Evolutionary conservation across 2,113 vertebrate genomes (phyloP).

Genomic region (Rhabdomys dilectus): DNA sequence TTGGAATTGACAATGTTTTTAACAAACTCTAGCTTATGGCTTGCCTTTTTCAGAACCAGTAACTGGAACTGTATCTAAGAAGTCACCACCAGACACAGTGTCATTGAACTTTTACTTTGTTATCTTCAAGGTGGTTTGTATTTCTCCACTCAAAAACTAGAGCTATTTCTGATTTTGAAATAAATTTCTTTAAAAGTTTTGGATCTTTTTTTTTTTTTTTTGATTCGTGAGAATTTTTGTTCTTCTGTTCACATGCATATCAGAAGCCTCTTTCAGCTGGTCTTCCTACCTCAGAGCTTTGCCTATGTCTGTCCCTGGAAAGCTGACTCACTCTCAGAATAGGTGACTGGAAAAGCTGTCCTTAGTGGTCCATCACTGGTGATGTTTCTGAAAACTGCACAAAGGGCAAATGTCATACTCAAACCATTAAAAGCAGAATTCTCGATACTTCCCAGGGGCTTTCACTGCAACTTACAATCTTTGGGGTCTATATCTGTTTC

Average conservation of each 20-base stretch:
- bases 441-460: background rate
- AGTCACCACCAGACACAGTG: background rate
- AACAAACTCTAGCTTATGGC: background rate
- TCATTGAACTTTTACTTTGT: background rate
- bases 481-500: background rate
- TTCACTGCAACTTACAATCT: background rate
- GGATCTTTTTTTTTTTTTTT: background rate
- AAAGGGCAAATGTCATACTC: background rate
- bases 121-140: background rate
- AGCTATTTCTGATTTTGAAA: background rate
- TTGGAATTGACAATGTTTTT: background rate
- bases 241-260: background rate
- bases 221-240: background rate
- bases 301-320: background rate
- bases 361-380: background rate
- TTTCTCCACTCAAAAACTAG: background rate
- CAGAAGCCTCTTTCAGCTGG: background rate
- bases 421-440: background rate
- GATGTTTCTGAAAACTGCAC: background rate
- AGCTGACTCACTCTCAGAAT: background rate
- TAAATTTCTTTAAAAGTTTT: background rate
- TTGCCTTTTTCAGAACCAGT: background rate
- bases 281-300: background rate
- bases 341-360: background rate
- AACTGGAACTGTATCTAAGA: background rate